Evolutionary conservation across 2,113 vertebrate genomes (phyloP).

Genomic region (Euleptes europaea): DNA sequence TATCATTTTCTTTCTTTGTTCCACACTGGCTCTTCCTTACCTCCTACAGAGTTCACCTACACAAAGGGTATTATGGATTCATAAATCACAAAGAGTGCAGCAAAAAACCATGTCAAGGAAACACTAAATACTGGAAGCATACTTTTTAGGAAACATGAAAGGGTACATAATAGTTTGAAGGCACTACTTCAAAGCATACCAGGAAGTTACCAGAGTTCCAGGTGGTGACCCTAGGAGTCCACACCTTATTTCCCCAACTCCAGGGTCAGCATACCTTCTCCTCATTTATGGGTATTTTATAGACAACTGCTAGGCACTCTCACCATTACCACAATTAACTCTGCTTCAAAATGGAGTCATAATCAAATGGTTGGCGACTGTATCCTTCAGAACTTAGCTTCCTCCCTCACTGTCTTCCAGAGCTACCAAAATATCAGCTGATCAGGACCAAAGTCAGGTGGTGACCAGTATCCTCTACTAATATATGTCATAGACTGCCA

Average conservation of each 20-base stretch:
- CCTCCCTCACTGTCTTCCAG: not conserved
- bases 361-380: not conserved
- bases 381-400: not conserved
- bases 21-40: not conserved
- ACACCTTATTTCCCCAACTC: not conserved
- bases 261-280: not conserved
- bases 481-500: not conserved
- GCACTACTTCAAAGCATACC: not conserved
- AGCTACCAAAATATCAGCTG: not conserved
- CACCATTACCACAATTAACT: not conserved
- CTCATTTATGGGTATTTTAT: not conserved
- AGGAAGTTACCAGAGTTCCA: not conserved
- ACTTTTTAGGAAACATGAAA: not conserved
- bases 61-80: not conserved
- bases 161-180: not conserved
- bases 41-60: not conserved
- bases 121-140: not conserved
- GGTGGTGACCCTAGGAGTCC: not conserved
- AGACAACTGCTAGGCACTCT: not conserved
- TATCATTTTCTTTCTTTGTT: not conserved
- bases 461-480: not conserved
- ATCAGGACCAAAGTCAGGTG: not conserved
- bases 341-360: not conserved
- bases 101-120: not conserved
- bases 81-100: not conserved